A percentile compares a stretch with the other conserved stretches of the same genome.
These are phyloP conservation scores for Catonia carolina DNA, from an alignment of 2,888 invertebrate genomes.

Conservation along the genomic window DNA sequence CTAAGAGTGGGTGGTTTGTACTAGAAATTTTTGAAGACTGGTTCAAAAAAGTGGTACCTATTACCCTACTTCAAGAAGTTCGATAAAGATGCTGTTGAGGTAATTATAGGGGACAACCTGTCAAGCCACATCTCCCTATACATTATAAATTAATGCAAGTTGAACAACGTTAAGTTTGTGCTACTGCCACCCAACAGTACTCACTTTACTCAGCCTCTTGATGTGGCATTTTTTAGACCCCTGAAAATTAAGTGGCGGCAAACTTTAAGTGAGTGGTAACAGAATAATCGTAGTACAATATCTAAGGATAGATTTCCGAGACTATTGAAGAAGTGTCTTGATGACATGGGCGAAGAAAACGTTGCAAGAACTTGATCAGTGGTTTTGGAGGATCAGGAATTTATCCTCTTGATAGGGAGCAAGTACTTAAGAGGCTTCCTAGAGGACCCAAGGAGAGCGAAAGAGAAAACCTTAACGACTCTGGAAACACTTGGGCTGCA, in stretches of 20 bases:
- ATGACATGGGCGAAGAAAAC: slow-evolving; percentile 13
- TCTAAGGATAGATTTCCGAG: slow-evolving; percentile 21
- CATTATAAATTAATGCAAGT: slow-evolving; percentile 27
- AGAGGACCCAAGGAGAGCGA: not conserved
- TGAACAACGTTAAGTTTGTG: slow-evolving; percentile 38
- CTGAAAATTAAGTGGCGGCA: slow-evolving; percentile 35
- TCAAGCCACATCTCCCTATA: slow-evolving; percentile 32
- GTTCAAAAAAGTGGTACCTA: slow-evolving; percentile 33
- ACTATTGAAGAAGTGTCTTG: slow-evolving; percentile 15
- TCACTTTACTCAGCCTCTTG: slow-evolving; percentile 37
- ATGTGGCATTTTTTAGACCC: slow-evolving; percentile 36
- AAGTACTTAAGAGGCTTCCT: slow-evolving; percentile 14
- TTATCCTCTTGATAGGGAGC: slow-evolving; percentile 20
- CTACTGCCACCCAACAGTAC: slow-evolving; percentile 39
- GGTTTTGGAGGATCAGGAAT: slow-evolving; percentile 23
- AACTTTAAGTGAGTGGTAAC: slow-evolving; percentile 19
- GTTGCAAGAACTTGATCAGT: slow-evolving; percentile 16
- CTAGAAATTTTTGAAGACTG: slow-evolving; percentile 36
- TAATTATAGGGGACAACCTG: slow-evolving; percentile 39
- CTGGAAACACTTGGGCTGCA: slow-evolving; percentile 2
- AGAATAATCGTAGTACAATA: slow-evolving; percentile 12
- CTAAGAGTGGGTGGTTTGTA: slow-evolving; percentile 39
- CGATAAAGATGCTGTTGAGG: not conserved
- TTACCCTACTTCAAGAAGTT: slow-evolving; percentile 18
- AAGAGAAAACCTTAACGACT: not conserved